Conservation (phyloP, 2,888 invertebrate species). For the Eupithecia tripunctaria region DNA sequence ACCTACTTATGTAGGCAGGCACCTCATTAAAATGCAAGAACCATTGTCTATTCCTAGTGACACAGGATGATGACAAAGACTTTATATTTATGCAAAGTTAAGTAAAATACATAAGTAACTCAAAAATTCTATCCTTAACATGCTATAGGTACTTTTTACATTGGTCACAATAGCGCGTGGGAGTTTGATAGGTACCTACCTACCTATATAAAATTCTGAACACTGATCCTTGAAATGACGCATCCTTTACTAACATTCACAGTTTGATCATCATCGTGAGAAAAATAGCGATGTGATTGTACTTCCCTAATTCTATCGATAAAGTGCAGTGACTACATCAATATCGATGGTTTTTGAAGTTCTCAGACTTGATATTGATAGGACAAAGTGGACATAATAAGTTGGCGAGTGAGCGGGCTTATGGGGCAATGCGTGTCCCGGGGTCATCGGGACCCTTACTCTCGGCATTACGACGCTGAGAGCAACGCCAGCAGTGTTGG, state of each 20-base stretch:
- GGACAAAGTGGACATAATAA: slow-evolving; percentile 40
- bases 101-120: neutral
- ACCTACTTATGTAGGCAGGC: neutral
- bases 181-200: too few species aligned
- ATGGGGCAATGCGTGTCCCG: slow-evolving; percentile 93
- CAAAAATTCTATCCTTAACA: neutral
- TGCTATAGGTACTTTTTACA: neutral
- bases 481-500: slow-evolving; percentile 76
- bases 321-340: neutral
- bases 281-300: slow-evolving; percentile 21
- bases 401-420: slow-evolving; percentile 66
- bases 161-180: neutral
- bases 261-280: slow-evolving; percentile 23
- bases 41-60: neutral
- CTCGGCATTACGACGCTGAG: slow-evolving; percentile 78
- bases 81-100: neutral
- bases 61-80: neutral
- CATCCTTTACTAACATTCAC: slow-evolving; percentile 22
- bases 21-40: neutral
- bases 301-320: neutral
- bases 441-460: slow-evolving; percentile 80
- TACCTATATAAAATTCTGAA: slow-evolving; percentile 38
- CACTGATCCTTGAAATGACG: slow-evolving; percentile 26
- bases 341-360: neutral
- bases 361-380: slow-evolving; percentile 18